Base-by-base conservation (phyloP, 2,888 invertebrate species). In the Xestia rhomboidea region DNA sequence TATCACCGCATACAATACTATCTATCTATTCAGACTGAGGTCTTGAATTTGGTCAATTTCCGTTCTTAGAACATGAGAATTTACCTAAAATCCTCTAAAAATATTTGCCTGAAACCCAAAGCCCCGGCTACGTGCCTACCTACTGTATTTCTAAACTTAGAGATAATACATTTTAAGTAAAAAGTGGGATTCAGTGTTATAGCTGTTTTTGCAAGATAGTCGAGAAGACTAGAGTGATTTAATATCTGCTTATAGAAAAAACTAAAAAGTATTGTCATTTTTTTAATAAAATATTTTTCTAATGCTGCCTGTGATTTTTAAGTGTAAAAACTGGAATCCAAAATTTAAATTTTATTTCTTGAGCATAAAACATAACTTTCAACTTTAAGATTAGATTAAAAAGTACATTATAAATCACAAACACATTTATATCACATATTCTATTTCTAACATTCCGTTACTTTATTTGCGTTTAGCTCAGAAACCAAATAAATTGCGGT, bases 161-260 rank as follows among this genome's bases (percentile, higher is more conserved):
- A 62, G 51, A 81, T 80, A 74, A 62, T 46, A 81, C 54, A 34
- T 81, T 81, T 75, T 62, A 64, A 78, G 54, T 78, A 30, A 68
- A 84, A 82, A 82, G 54, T 78, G 49, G 18, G 44, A 51, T 68
- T 69, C 64, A 66, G 8, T 54, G 38, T 75, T 54, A 24, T 27
- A 67, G 62, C 63, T 77, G n/a, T 72, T 74, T 74, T 69, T 64
- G 1, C 44, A 46, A 64, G 38, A 71, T 73, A 57, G 24, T 34
- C 46, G 6, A 68, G 62, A 11, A 10, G 8, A 30, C 38, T 68
- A n/a, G 1, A 64, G 38, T 60, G 30, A 66, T 72, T 71, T 38
- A 64, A 66, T 57, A 68, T 64, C 11, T 38, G 38, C 62, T 62
- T 73, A 38, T 57, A 24, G 15, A 63, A 24, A 27, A 38, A 63